These are phyloP conservation scores for Pachyseris speciosa DNA, from an alignment of 64 coral and sea anemone species.

Conservation along the genomic window DNA sequence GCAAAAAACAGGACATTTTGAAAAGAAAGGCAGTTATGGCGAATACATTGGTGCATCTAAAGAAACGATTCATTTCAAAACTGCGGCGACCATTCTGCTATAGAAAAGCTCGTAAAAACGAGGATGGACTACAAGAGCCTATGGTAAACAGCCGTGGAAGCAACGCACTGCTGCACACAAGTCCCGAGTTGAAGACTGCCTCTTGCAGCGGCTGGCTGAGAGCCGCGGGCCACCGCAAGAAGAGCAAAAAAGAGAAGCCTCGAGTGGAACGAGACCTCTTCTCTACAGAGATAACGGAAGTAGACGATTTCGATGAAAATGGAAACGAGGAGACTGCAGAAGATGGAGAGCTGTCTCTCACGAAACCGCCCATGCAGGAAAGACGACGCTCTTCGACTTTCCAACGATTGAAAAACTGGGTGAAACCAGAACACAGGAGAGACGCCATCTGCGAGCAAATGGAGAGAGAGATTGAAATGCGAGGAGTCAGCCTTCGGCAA, in stretches of 20 bases:
- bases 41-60: neutral
- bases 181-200: neutral
- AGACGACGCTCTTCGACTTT: constrained; percentile 23
- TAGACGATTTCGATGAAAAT: neutral
- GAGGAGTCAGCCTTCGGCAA: constrained; percentile 51
- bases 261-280: neutral
- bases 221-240: neutral
- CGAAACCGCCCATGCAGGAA: neutral
- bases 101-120: neutral
- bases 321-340: neutral
- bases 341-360: neutral
- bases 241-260: neutral
- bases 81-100: neutral
- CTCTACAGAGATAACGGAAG: neutral
- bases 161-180: neutral
- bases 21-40: neutral
- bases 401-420: neutral
- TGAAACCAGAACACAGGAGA: constrained; percentile 14
- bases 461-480: constrained; percentile 53
- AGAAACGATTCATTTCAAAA: neutral
- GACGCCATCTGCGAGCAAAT: constrained; percentile 77
- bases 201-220: neutral
- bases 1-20: neutral
- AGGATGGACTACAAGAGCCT: neutral
- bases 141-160: neutral